A percentile compares a stretch with the other conserved stretches of the same genome.
These are phyloP conservation scores for Centruroides sculpturatus DNA, from an alignment of 1,140 invertebrate genomes.

Conservation along the genomic window DNA sequence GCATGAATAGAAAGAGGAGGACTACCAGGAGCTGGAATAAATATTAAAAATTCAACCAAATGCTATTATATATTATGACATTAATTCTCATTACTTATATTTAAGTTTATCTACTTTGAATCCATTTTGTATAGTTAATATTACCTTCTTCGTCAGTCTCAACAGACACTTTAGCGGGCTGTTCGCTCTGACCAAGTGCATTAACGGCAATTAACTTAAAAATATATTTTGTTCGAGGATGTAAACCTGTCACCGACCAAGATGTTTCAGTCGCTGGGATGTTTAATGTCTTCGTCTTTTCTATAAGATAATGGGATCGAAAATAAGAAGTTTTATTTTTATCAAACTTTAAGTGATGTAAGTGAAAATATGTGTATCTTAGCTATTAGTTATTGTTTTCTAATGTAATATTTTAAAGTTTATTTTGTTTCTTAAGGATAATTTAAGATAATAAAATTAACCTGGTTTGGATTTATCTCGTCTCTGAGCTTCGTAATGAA, in stretches of 20 bases:
- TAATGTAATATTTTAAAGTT: too few relatives aligned
- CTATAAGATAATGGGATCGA: too few relatives aligned
- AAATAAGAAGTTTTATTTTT: too few relatives aligned
- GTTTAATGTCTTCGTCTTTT: not conserved
- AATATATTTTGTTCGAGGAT: conserved; percentile 80
- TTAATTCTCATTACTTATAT: not conserved
- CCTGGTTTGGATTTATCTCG: too few relatives aligned
- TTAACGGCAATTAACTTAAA: conserved; percentile 92
- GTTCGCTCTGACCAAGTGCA: conserved; percentile 80
- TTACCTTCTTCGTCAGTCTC: conserved; percentile 62
- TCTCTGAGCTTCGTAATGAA: conserved; percentile 28
- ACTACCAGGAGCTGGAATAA: conserved; percentile 28
- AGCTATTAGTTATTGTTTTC: too few relatives aligned
- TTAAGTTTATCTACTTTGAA: not conserved
- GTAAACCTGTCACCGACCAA: conserved; percentile 57
- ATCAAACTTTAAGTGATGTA: too few relatives aligned
- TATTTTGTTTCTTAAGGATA: too few relatives aligned
- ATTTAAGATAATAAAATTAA: too few relatives aligned
- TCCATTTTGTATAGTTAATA: conserved; percentile 11
- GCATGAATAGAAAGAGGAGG: conserved; percentile 28
- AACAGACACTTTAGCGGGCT: conserved; percentile 74
- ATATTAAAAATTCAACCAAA: conserved; percentile 21
- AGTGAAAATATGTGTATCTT: too few relatives aligned
- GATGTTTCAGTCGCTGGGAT: conserved; percentile 40
- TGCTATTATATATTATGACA: not conserved